Conservation (phyloP, 1,140 invertebrate species). For the Leptinotarsa undecemlineata region DNA sequence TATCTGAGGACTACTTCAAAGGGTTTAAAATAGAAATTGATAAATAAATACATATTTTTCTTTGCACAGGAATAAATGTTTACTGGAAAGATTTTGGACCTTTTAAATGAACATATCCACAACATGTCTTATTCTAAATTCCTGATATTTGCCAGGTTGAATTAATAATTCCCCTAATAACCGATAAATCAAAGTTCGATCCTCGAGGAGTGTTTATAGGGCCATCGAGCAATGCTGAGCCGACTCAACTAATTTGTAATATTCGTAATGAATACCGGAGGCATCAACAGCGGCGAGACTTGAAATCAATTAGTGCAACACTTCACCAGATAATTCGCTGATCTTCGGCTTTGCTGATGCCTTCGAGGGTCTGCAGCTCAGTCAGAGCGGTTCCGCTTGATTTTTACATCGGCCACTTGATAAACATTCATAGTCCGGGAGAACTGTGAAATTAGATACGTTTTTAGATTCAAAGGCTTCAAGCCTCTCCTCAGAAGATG, state of each 20-base stretch:
- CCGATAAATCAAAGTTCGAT: neutral
- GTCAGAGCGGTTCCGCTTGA: neutral
- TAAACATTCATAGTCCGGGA: neutral
- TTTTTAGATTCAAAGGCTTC: too few relatives aligned
- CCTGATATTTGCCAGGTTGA: too few relatives aligned
- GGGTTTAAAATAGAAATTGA: too few relatives aligned
- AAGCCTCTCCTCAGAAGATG: too few relatives aligned
- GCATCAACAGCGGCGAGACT: neutral
- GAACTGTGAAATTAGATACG: neutral
- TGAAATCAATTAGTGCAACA: conserved; percentile 8
- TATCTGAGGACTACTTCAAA: too few relatives aligned
- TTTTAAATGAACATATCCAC: too few relatives aligned
- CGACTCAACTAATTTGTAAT: neutral
- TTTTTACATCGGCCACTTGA: neutral
- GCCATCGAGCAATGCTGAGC: neutral
- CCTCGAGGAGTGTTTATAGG: neutral
- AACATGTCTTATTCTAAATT: too few relatives aligned
- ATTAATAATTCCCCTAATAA: neutral
- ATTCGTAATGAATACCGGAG: conserved; percentile 1
- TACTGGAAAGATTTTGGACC: too few relatives aligned
- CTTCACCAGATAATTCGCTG: neutral
- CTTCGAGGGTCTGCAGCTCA: neutral
- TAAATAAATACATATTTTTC: too few relatives aligned
- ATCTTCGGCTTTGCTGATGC: neutral
- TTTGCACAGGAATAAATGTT: too few relatives aligned